Percentiles rank a stretch among this genome's conserved stretches.
These are phyloP conservation scores for Seriola aureovittata DNA, from an alignment of 2,113 vertebrate genomes.

Conservation along the genomic window DNA sequence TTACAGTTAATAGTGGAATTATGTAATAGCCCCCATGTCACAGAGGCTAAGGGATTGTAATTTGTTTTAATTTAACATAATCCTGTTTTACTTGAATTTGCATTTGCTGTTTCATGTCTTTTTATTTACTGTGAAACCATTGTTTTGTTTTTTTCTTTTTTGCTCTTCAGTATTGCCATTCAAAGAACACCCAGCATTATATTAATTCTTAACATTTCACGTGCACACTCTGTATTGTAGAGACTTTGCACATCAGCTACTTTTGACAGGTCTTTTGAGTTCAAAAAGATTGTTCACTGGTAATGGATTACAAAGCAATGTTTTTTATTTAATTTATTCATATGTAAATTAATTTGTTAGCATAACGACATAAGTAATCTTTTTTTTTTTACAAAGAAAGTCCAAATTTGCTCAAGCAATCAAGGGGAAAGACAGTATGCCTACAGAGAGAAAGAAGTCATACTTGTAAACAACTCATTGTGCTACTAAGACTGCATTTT, in stretches of 20 bases:
- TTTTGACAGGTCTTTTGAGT: constrained; percentile 45
- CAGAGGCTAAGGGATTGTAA: constrained; percentile 37
- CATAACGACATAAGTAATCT: constrained; percentile 16
- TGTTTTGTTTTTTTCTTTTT: constrained; percentile 33
- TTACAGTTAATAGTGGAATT: constrained; percentile 56
- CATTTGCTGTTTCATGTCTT: constrained; percentile 60
- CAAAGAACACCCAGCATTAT: constrained; percentile 28
- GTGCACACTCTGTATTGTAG: constrained; percentile 49
- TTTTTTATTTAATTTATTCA: constrained; percentile 78
- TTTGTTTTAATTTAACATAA: constrained; percentile 72
- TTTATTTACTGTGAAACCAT: constrained; percentile 73
- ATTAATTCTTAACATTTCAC: constrained; percentile 38
- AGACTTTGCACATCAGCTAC: constrained; percentile 60
- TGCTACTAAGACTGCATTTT: constrained; percentile 82
- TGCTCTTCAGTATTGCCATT: constrained; percentile 57
- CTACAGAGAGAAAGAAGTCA: constrained; percentile 59
- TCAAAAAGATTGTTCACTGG: constrained; percentile 53
- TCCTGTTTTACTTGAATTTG: constrained; percentile 88
- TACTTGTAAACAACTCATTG: constrained; percentile 77
- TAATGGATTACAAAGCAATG: constrained; percentile 59
- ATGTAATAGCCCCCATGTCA: constrained; percentile 41
- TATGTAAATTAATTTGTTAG: constrained; percentile 66
- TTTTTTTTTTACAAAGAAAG: constrained; percentile 39
- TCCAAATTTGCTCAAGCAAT: constrained; percentile 81
- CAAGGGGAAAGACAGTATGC: constrained; percentile 64